phyloP scores from a whole-genome alignment of 2,797 vertebrate genomes.

The Coilia nasus region DNA sequence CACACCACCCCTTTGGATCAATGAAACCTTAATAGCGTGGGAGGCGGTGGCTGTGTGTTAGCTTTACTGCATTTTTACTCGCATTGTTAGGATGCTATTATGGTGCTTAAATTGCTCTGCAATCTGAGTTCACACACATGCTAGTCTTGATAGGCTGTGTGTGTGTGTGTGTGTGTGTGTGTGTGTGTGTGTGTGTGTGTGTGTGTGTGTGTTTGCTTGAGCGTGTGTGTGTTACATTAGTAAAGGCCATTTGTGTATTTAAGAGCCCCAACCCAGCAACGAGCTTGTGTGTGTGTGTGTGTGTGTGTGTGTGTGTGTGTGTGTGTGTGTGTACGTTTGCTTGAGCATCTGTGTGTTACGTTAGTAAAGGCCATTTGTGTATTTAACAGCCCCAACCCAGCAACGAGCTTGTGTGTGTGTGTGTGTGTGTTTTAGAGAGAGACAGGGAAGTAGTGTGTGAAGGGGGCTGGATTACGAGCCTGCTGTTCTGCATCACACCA shows the following conservation, averaged over 20 bases:
- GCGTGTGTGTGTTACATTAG: too few relatives aligned
- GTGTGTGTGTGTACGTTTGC: too few relatives aligned
- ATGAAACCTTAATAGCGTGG: not conserved
- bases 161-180: not conserved
- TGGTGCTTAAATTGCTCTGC: not conserved
- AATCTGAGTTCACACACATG: not conserved
- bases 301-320: not conserved
- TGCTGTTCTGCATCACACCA: not conserved
- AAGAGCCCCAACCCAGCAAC: too few relatives aligned
- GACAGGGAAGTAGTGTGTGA: not conserved
- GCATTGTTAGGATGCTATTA: slow-evolving; percentile 3
- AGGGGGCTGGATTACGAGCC: not conserved
- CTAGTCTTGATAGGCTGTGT: not conserved
- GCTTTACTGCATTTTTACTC: slow-evolving; percentile 1
- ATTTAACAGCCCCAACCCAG: too few relatives aligned
- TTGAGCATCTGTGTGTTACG: too few relatives aligned
- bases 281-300: too few relatives aligned
- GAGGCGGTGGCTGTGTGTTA: not conserved
- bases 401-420: too few relatives aligned
- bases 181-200: not conserved
- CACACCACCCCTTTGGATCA: not conserved
- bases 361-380: too few relatives aligned
- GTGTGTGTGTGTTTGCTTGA: too few relatives aligned
- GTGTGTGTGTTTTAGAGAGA: too few relatives aligned
- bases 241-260: too few relatives aligned